Conservation (phyloP, 2,797 vertebrate genomes). For the Choloepus didactylus region DNA sequence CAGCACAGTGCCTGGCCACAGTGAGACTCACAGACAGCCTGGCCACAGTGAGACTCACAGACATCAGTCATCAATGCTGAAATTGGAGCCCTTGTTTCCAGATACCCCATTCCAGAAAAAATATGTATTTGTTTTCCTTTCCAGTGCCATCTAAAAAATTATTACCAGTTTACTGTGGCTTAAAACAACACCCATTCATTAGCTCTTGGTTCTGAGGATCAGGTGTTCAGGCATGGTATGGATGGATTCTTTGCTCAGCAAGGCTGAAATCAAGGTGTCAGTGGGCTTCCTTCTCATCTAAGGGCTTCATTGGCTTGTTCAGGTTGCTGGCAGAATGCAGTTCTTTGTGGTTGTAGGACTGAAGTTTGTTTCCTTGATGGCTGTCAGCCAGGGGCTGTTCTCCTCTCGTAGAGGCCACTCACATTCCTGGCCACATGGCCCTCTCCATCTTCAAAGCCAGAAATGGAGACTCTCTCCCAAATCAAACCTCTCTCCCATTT, state of each 20-base stretch:
- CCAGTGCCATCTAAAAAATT: not conserved
- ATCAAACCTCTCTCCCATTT: not conserved
- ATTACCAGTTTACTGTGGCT: not conserved
- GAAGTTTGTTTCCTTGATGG: not conserved
- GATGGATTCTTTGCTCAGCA: not conserved
- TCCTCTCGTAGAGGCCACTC: not conserved
- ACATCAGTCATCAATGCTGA: not conserved
- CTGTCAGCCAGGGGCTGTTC: not conserved
- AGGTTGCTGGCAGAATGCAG: not conserved
- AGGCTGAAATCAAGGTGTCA: not conserved
- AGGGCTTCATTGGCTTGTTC: not conserved
- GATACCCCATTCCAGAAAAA: not conserved
- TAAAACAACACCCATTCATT: not conserved
- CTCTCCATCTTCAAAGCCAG: not conserved
- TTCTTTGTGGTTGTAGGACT: not conserved
- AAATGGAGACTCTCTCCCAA: not conserved
- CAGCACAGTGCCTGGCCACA: not conserved
- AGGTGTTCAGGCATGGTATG: not conserved
- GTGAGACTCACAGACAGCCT: not conserved
- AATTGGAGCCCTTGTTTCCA: not conserved
- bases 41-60: not conserved
- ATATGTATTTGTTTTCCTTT: not conserved
- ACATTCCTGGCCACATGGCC: not conserved
- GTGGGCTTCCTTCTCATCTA: not conserved
- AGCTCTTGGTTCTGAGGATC: not conserved